Percentiles rank a stretch among this genome's conserved stretches.
These are phyloP conservation scores for Conus ventricosus DNA, from an alignment of 1,140 invertebrate species.

Conservation along the genomic window DNA sequence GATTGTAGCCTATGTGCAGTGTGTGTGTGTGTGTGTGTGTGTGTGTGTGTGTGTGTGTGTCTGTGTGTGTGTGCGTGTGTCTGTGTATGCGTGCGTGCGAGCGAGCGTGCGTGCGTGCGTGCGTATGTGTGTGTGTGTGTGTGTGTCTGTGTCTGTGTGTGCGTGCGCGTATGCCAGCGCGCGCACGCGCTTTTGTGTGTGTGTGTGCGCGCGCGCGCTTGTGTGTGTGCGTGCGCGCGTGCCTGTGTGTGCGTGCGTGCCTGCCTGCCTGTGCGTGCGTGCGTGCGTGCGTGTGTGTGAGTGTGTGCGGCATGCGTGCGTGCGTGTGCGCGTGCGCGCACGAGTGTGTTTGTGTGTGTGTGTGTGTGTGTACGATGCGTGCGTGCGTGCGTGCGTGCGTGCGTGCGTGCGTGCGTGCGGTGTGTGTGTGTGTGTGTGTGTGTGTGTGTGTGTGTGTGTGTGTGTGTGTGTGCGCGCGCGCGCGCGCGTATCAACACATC, in stretches of 20 bases:
- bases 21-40: background rate
- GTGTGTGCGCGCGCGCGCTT: background rate
- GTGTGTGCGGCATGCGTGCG: no score
- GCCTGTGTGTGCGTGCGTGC: background rate
- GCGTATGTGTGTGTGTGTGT: constrained; percentile 2
- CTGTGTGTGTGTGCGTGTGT: background rate
- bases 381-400: background rate
- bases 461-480: no score
- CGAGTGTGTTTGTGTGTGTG: background rate
- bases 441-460: background rate
- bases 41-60: constrained; percentile 2
- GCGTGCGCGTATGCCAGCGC: no score
- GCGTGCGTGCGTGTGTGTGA: background rate
- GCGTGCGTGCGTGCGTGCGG: background rate
- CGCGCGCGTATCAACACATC: no score
- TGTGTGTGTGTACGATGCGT: background rate
- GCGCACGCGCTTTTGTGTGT: no score
- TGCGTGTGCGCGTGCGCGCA: no score
- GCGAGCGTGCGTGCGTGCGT: background rate
- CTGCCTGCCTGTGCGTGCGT: background rate
- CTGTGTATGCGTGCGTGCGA: background rate
- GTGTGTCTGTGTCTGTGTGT: background rate
- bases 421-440: no score
- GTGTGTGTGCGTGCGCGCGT: background rate
- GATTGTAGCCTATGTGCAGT: background rate